Evolutionary conservation across 2,797 vertebrate species (phyloP).

Genomic region (Eupleurogrammus muticus): DNA sequence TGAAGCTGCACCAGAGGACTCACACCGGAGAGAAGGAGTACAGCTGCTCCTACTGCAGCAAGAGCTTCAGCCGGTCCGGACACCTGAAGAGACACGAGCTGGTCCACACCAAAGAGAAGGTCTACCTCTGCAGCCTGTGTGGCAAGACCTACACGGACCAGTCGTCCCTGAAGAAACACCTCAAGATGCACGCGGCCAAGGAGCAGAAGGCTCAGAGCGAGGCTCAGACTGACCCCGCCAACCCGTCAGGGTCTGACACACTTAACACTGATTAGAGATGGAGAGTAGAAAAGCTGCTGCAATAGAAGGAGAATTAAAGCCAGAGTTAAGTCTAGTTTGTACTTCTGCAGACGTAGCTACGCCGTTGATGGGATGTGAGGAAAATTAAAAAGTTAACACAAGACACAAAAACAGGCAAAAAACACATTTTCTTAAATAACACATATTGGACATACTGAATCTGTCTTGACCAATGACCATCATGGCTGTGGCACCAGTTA

Average conservation of each 20-base stretch:
- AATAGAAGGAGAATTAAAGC: background rate
- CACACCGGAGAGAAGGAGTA: slow-evolving; percentile 84
- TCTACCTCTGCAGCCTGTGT: slow-evolving; percentile 70
- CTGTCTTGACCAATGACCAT: too few relatives aligned
- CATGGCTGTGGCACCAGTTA: too few relatives aligned
- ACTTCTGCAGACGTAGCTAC: too few relatives aligned
- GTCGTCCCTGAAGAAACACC: slow-evolving; percentile 77
- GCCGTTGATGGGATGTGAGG: too few relatives aligned
- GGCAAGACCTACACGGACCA: slow-evolving; percentile 78
- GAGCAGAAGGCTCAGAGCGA: slow-evolving; percentile 39
- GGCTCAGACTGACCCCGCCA: slow-evolving; percentile 3
- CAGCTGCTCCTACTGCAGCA: slow-evolving; percentile 79
- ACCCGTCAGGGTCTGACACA: slow-evolving; percentile 9
- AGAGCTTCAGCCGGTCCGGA: slow-evolving; percentile 81
- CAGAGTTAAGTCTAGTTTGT: background rate
- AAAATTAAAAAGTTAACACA: too few relatives aligned
- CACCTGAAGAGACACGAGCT: slow-evolving; percentile 84
- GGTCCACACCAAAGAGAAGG: slow-evolving; percentile 82
- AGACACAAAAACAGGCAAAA: too few relatives aligned
- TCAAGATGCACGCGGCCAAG: slow-evolving; percentile 69
- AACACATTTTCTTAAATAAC: too few relatives aligned
- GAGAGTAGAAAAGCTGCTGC: slow-evolving; percentile 3
- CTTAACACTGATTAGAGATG: slow-evolving; percentile 24
- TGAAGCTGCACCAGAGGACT: slow-evolving; percentile 83
- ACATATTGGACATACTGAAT: too few relatives aligned